Percentiles rank a stretch among this genome's conserved stretches.
phyloP scores from a whole-genome alignment of 2,888 invertebrate genomes.

The Myopa testacea region DNA sequence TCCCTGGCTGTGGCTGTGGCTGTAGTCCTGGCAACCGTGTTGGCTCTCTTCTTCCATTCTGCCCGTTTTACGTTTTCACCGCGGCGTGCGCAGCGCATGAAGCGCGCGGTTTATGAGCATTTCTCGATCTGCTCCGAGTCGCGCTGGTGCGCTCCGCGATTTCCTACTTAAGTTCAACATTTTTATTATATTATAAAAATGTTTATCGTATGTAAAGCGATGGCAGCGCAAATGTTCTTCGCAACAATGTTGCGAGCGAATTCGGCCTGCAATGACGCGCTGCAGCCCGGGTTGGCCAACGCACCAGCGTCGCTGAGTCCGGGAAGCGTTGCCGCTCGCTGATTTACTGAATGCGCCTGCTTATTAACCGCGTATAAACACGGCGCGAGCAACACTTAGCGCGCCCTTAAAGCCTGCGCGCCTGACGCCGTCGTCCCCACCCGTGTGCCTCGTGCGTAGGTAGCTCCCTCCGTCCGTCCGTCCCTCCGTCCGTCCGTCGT shows the following conservation, averaged over 20 bases:
- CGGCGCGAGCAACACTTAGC: not conserved
- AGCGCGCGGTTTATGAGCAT: conserved; percentile 21
- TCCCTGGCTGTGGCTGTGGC: not conserved
- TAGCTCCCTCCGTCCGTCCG: not conserved
- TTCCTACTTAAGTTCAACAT: conserved; percentile 34
- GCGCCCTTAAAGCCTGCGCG: not conserved
- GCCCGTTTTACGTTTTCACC: not conserved
- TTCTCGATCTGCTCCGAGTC: not conserved
- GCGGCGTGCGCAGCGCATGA: not conserved
- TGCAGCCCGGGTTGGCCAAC: not conserved
- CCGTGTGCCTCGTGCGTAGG: not conserved
- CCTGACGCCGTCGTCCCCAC: not conserved
- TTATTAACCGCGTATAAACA: not conserved
- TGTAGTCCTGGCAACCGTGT: not conserved
- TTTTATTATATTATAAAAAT: conserved; percentile 39
- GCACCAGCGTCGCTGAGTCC: not conserved
- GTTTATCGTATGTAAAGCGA: conserved; percentile 31
- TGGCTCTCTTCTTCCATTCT: not conserved
- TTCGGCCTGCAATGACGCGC: not conserved
- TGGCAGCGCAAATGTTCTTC: not conserved
- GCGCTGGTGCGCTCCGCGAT: not conserved
- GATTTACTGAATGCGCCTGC: conserved; percentile 13
- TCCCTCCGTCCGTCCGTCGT: no score
- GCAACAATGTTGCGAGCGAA: conserved; percentile 28
- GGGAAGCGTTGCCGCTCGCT: conserved; percentile 5